Percentiles rank a stretch among this genome's conserved stretches.
phyloP scores from a whole-genome alignment of 2,797 vertebrate genomes.

The Chloroceryle amazona region DNA sequence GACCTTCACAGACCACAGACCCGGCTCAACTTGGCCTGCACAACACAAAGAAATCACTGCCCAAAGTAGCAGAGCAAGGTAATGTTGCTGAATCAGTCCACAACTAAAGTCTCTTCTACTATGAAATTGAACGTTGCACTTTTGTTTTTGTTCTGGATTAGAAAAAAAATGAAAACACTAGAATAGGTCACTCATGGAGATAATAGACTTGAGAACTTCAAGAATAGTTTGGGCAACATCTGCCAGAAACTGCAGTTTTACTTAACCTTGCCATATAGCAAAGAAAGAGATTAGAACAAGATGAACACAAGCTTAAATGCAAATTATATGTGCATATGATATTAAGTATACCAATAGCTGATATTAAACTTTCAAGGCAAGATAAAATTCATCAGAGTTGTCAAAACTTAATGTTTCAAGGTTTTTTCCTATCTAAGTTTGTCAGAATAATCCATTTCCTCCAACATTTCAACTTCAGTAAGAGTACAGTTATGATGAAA shows the following conservation, averaged over 20 bases:
- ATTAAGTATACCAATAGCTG: not conserved
- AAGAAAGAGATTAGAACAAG: not conserved
- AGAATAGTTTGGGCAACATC: not conserved
- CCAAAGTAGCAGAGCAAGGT: not conserved
- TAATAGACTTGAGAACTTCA: not conserved
- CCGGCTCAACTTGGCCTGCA: not conserved
- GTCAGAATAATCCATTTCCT: slow-evolving; percentile 18
- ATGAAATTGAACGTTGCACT: not conserved
- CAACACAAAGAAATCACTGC: not conserved
- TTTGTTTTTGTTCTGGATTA: not conserved
- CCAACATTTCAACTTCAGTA: not conserved
- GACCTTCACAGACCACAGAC: not conserved
- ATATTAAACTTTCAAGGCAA: not conserved
- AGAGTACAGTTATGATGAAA: slow-evolving; percentile 7
- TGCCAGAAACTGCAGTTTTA: not conserved
- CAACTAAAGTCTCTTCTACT: not conserved
- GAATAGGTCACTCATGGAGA: not conserved
- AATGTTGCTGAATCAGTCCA: not conserved
- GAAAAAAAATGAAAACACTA: not conserved
- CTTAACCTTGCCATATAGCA: not conserved
- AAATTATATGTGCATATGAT: not conserved
- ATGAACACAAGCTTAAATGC: not conserved
- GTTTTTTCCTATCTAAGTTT: not conserved
- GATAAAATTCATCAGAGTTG: not conserved
- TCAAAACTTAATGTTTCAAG: not conserved